Evolutionary conservation across 2,888 invertebrate genomes (phyloP), one percentile per base, ranked within the genome.

Genomic region (Dendrolimus pini): DNA sequence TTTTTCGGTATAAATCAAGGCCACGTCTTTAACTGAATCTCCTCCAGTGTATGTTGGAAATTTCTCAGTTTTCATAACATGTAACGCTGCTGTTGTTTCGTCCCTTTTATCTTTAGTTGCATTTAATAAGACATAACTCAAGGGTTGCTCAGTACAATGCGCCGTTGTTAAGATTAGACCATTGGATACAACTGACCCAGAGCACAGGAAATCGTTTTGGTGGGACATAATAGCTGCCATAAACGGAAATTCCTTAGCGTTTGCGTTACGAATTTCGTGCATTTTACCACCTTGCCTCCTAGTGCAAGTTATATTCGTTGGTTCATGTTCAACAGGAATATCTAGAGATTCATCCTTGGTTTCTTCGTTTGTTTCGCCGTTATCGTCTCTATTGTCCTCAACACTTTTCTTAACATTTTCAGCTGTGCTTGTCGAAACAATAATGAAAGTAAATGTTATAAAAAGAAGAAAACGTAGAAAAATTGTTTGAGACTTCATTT

Each of bases 191-290:
- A 89, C 64, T 41, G 80, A 64, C 54, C 89, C 89, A 41, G 88
- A 74, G 66, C 89, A 90, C 52, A 89, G 63, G 63, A 83, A 86
- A 67, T 85, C 83, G 64, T 85, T 75, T 64, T 82, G 79, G 54
- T 82, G 76, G 12, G 88, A 85, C 83, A 88, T 82, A 54, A 89
- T 63, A 8, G 88, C 83, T 14, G 70, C 88, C 72, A 89, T 77
- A 60, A 88, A 90, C 41, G 89, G 86, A 67, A 85, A 90, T 61
- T 87, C 83, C 52, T 71, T 77, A 41, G 61, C 55, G 54, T 56
- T 60, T n/a, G 85, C 89, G 52, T 61, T 14, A 42, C 63, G 69
- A 68, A 89, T 80, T 73, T 86, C 85, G 63, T 89, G 89, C 77
- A 89, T 74, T 65, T 69, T 71, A 61, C 69, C 78, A 59, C 82